Evolutionary conservation across 2,888 invertebrate species (phyloP).

Genomic region (Eupithecia inturbata): DNA sequence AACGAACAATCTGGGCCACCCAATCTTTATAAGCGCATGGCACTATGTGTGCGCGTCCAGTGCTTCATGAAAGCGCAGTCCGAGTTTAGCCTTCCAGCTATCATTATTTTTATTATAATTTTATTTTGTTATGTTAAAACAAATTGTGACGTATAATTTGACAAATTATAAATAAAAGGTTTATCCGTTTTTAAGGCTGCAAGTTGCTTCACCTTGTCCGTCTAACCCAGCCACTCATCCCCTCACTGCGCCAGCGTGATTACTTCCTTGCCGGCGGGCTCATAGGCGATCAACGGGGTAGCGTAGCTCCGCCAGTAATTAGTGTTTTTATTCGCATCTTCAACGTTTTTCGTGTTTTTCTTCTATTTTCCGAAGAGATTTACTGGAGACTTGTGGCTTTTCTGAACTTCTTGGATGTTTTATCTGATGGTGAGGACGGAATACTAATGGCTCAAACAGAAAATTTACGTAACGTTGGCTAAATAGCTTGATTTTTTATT

Average conservation of each 20-base stretch:
- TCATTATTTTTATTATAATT: too few relatives aligned
- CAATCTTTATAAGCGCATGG: too few relatives aligned
- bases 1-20: too few relatives aligned
- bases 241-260: conserved; percentile 34
- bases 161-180: too few relatives aligned
- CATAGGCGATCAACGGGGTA: conserved; percentile 39
- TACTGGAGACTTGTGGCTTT: conserved; percentile 14
- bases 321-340: conserved; percentile 30
- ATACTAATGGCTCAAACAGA: background rate
- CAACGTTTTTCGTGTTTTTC: conserved; percentile 29
- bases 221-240: background rate
- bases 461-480: background rate
- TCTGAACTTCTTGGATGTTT: conserved; percentile 8
- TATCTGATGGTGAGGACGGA: background rate
- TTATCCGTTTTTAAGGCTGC: too few relatives aligned
- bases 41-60: too few relatives aligned
- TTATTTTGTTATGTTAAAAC: too few relatives aligned
- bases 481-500: background rate
- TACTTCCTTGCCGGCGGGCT: conserved; percentile 36
- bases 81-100: too few relatives aligned
- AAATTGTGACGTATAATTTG: too few relatives aligned
- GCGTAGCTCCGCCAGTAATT: conserved; percentile 36
- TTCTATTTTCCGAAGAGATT: conserved; percentile 15
- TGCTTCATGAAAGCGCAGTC: too few relatives aligned
- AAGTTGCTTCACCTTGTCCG: background rate